These are phyloP conservation scores for Ryuthela nishihirai DNA, from an alignment of 2,888 invertebrate species.

Conservation along the genomic window DNA sequence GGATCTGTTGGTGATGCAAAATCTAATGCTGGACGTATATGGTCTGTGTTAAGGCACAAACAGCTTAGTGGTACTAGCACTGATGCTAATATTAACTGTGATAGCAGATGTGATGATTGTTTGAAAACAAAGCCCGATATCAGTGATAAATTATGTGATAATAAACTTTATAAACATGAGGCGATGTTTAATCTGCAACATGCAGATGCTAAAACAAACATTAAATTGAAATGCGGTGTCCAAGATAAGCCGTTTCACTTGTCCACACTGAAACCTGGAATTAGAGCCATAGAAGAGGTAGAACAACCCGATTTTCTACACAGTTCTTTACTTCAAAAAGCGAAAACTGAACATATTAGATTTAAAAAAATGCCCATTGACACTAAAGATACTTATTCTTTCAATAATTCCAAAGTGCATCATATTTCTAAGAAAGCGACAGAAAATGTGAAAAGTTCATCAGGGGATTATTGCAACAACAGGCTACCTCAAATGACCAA, in stretches of 20 bases:
- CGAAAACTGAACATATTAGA: no score
- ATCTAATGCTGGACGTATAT: slow-evolving; percentile 7
- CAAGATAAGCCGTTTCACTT: slow-evolving; percentile 20
- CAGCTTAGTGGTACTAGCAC: slow-evolving; percentile 11
- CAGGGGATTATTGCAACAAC: no score
- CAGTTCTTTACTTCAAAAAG: no score
- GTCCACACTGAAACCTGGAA: slow-evolving; percentile 24
- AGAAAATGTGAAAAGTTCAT: no score
- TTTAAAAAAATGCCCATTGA: no score
- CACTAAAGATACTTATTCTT: no score
- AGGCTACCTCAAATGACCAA: slow-evolving; percentile 18
- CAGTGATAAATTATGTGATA: slow-evolving; percentile 8
- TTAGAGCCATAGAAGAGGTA: no score
- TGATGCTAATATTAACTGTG: slow-evolving; percentile 20
- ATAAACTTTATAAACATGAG: background rate
- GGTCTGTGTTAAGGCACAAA: slow-evolving; percentile 19
- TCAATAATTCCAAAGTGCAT: no score
- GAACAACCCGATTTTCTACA: no score
- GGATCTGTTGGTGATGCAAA: no score
- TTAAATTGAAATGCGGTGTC: slow-evolving; percentile 3
- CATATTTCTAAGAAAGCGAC: no score
- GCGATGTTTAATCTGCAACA: no score
- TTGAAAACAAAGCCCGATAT: slow-evolving; percentile 23
- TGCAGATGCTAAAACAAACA: background rate
- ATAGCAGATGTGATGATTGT: slow-evolving; percentile 12